Conservation (phyloP, 2,797 vertebrate species). For the Numenius phaeopus region DNA sequence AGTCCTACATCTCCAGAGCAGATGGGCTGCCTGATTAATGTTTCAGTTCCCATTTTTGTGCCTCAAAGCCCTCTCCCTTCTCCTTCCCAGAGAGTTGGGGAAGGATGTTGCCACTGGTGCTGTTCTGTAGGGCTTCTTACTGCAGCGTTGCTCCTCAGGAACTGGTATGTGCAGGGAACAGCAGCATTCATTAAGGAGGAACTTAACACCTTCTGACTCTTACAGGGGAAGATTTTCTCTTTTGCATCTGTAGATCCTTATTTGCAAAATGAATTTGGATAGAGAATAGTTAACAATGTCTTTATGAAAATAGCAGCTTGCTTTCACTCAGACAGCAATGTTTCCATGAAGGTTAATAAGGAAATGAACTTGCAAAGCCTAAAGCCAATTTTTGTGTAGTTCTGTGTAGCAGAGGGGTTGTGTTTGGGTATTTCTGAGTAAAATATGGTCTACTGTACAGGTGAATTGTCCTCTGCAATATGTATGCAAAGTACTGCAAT, state of each 20-base stretch:
- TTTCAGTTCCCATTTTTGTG: neutral
- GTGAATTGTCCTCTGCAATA: slow-evolving; percentile 44
- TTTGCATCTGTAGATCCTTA: neutral
- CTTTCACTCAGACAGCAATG: neutral
- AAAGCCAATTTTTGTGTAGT: neutral
- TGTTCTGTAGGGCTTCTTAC: neutral
- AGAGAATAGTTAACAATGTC: neutral
- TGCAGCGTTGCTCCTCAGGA: neutral
- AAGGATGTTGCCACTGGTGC: neutral
- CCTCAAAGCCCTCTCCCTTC: neutral
- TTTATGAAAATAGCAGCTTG: neutral
- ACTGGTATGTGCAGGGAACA: neutral
- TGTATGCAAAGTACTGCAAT: slow-evolving; percentile 50
- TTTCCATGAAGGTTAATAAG: neutral
- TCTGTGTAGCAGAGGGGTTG: neutral
- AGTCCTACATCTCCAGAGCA: neutral
- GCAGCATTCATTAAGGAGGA: neutral
- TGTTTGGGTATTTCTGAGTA: neutral
- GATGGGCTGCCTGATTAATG: neutral
- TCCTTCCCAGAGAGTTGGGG: neutral
- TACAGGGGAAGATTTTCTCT: neutral
- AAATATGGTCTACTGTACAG: neutral
- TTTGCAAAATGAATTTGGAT: neutral
- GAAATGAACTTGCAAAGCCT: neutral
- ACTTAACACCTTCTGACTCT: neutral